Evolutionary conservation across 2,113 vertebrate species (phyloP).

Genomic region (Apus apus): DNA sequence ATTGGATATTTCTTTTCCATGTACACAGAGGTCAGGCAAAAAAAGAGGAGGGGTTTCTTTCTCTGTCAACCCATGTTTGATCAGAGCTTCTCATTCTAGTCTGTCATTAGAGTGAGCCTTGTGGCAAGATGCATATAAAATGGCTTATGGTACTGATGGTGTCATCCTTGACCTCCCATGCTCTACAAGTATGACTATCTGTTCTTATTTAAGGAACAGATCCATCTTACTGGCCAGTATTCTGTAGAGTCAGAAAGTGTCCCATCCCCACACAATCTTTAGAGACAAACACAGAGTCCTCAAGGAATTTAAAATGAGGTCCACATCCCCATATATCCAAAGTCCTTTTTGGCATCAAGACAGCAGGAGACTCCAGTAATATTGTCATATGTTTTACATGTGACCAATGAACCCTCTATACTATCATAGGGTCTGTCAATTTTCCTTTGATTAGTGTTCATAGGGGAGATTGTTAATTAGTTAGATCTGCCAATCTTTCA

Average conservation of each 20-base stretch:
- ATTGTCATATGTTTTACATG: not conserved
- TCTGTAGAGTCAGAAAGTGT: not conserved
- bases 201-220: not conserved
- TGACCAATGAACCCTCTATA: not conserved
- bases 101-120: not conserved
- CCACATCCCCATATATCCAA: not conserved
- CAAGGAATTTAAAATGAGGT: not conserved
- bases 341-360: not conserved
- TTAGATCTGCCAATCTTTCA: not conserved
- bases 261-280: not conserved
- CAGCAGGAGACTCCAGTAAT: not conserved
- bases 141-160: rapidly evolving
- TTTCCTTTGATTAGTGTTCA: not conserved
- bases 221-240: not conserved
- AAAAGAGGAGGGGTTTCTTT: not conserved
- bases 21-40: not conserved
- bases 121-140: not conserved
- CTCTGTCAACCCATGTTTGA: not conserved
- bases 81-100: not conserved
- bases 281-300: not conserved
- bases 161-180: not conserved
- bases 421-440: not conserved
- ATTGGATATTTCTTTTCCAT: not conserved
- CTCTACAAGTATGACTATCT: not conserved
- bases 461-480: not conserved